phyloP scores from a whole-genome alignment of 30 jellyfish, hydroid and myxozoan genomes.

The Morbakka virulenta region DNA sequence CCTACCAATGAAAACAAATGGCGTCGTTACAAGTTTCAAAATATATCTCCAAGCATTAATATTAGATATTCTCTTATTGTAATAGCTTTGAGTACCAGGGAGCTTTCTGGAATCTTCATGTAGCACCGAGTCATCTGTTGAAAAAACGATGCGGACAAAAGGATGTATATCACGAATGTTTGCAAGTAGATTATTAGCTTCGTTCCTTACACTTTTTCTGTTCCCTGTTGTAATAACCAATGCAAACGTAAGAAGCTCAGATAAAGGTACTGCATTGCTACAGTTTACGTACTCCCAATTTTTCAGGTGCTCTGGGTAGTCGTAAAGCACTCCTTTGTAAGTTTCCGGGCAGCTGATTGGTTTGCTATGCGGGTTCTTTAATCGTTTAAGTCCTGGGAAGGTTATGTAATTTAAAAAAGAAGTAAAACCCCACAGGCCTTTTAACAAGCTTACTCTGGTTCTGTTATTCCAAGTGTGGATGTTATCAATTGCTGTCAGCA shows the following conservation, averaged over 20 bases:
- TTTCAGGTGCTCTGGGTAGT: not conserved
- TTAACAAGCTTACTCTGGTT: not conserved
- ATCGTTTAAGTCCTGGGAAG: not conserved
- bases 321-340: not conserved
- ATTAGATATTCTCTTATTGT: not conserved
- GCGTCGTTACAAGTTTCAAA: not conserved
- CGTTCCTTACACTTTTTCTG: not conserved
- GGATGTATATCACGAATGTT: not conserved
- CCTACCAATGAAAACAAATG: not conserved
- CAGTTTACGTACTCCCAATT: not conserved
- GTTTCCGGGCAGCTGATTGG: not conserved
- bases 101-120: not conserved
- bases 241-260: not conserved
- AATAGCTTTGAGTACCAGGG: not conserved
- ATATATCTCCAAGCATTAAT: not conserved
- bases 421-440: too few relatives aligned
- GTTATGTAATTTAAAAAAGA: not conserved
- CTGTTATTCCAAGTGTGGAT: not conserved
- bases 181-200: not conserved
- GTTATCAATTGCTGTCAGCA: not conserved
- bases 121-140: not conserved
- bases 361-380: not conserved
- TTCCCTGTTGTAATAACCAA: not conserved
- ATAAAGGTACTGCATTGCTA: not conserved
- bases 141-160: not conserved